A percentile compares a stretch with the other conserved stretches of the same genome.
phyloP scores from a whole-genome alignment of 2,888 invertebrate species.

The Patella ulyssiponensis region DNA sequence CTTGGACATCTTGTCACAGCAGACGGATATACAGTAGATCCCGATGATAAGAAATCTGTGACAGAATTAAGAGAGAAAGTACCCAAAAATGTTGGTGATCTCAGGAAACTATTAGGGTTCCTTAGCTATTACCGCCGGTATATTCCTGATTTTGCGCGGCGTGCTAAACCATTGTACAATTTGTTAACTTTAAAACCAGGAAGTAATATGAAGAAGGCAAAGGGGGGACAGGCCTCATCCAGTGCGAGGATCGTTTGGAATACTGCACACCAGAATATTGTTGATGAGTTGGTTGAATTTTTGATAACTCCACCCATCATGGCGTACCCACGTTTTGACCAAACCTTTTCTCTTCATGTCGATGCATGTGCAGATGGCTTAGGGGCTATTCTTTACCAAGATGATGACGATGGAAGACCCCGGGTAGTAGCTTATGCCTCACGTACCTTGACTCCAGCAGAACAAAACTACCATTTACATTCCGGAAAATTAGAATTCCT shows the following conservation, averaged over 20 bases:
- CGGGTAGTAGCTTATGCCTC: constrained; percentile 44
- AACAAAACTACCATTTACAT: constrained; percentile 46
- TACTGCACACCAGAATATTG: not conserved
- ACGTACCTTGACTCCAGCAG: constrained; percentile 41
- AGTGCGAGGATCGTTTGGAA: not conserved
- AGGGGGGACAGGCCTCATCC: not conserved
- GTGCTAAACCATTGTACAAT: constrained; percentile 25
- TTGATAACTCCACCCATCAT: not conserved
- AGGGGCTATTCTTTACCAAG: constrained; percentile 47
- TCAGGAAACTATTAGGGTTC: constrained; percentile 33
- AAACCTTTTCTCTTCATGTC: constrained; percentile 1
- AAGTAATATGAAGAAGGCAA: not conserved
- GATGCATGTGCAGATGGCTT: constrained; percentile 56
- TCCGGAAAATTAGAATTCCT: constrained; percentile 41
- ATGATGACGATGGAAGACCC: constrained; percentile 26
- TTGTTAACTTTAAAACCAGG: not conserved
- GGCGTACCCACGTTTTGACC: constrained; percentile 3
- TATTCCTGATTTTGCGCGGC: constrained; percentile 35
- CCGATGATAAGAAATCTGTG: constrained; percentile 29
- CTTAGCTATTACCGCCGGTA: constrained; percentile 33
- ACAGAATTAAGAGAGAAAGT: constrained; percentile 21
- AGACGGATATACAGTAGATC: constrained; percentile 31
- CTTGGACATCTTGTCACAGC: constrained; percentile 37
- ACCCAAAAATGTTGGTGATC: constrained; percentile 33
- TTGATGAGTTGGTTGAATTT: constrained; percentile 6